Evolutionary conservation across 2,113 vertebrate genomes (phyloP), one percentile per base, ranked within the genome.

Genomic region (Diadophis punctatus): DNA sequence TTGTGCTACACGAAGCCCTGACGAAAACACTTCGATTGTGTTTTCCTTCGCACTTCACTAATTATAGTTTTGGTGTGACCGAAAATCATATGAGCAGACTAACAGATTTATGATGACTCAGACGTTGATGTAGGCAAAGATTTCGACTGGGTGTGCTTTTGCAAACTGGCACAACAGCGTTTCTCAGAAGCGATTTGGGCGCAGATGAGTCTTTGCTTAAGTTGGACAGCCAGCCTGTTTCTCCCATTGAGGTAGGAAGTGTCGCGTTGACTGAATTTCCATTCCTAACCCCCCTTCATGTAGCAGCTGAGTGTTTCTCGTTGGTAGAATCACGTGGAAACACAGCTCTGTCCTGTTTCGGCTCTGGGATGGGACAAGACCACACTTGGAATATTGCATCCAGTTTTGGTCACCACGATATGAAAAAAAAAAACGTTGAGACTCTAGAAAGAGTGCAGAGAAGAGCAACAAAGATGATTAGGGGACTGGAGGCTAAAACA

Each of bases 101-200:
- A 86, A 93, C 93, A 95, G 89, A 94, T 95, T 95, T 96, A 92
- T 93, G 93, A 74, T 93, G 93, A 94, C 53, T 96, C 94, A 92
- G 88, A n/a, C 92, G 89, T 95, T 91, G 94, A 91, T 91, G 94
- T 95, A 88, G 68, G 46, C 92, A 87, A 53, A 88, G 93, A 92
- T 94, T 94, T 93, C 74, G 58, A 86, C 2, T 58, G 68, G 91
- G 68, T 48, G 34, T 39, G 89, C 87, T 46, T 91, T 91, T 91
- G 68, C 92, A 80, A 95, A 86, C 63, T 85, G 94, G 92, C 91
- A 93, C 30, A 12, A 68, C 91, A 90, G 56, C 8, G 18, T 91
- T 95, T 92, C 90, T 90, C 90, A 93, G 94, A 96, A 86, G 56
- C 93, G 87, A 95, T 94, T 94, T 89, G 88, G 93, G 92, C 94